These are phyloP conservation scores for Lepilemur ruficaudatus DNA, from an alignment of 2,797 vertebrate species.

Conservation along the genomic window DNA sequence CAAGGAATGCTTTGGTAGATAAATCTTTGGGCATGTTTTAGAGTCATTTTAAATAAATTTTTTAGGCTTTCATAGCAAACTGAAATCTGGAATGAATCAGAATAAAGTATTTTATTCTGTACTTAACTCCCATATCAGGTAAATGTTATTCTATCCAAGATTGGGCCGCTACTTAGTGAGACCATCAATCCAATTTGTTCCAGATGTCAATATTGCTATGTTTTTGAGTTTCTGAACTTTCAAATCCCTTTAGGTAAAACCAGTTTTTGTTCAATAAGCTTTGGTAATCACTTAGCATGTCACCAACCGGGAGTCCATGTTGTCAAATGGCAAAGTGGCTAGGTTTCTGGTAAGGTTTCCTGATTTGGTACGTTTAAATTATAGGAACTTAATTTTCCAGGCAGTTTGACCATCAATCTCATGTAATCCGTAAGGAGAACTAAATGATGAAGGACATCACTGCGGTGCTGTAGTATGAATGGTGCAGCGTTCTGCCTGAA, in stretches of 20 bases:
- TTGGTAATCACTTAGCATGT: conserved; percentile 63
- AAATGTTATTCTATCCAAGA: neutral
- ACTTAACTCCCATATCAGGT: neutral
- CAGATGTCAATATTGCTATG: neutral
- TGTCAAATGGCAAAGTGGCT: conserved; percentile 47
- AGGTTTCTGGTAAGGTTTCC: conserved; percentile 45
- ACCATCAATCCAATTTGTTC: conserved; percentile 19
- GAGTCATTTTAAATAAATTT: conserved; percentile 33
- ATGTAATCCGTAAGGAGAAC: too few species aligned
- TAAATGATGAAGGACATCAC: too few species aligned
- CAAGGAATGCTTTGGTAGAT: neutral
- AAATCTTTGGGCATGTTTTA: neutral
- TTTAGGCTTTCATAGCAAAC: neutral
- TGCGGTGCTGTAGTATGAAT: too few species aligned
- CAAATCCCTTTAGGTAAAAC: neutral
- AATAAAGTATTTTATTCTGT: neutral
- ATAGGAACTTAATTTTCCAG: conserved; percentile 65
- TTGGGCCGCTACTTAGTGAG: neutral
- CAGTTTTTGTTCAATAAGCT: conserved; percentile 45
- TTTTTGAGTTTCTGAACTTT: conserved; percentile 50
- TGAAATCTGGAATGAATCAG: conserved; percentile 10
- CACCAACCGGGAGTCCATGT: conserved; percentile 41
- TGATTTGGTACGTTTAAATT: conserved; percentile 59
- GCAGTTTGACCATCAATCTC: conserved; percentile 64
- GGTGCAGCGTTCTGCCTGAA: too few species aligned